Percentiles rank a stretch among this genome's conserved stretches.
These are phyloP conservation scores for Chesias legatella DNA, from an alignment of 2,888 invertebrate species.

Conservation along the genomic window DNA sequence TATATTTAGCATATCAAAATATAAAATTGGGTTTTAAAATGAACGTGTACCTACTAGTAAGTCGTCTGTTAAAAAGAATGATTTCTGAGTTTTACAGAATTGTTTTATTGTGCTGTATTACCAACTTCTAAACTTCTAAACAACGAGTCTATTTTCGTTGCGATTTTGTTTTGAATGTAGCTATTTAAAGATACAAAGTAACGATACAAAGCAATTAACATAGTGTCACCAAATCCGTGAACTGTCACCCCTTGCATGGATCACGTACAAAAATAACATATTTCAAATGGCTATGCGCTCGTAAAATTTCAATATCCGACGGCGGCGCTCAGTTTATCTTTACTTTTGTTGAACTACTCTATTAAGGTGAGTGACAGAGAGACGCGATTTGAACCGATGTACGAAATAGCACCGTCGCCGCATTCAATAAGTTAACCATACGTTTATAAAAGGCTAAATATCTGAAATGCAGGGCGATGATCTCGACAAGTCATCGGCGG, in stretches of 20 bases:
- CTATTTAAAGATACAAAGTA: constrained; percentile 4
- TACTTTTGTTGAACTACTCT: constrained; percentile 15
- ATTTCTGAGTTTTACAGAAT: too few species aligned
- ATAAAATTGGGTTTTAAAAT: too few species aligned
- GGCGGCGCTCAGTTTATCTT: constrained; percentile 17
- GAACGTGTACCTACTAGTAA: too few species aligned
- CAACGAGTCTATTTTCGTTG: background rate
- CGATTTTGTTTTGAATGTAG: background rate
- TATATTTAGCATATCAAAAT: too few species aligned
- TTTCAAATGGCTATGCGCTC: constrained; percentile 23
- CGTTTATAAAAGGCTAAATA: too few species aligned
- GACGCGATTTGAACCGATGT: background rate
- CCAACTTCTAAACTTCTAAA: too few species aligned
- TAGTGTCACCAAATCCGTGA: constrained; percentile 4
- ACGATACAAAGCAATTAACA: constrained; percentile 10
- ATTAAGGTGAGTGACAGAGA: constrained; percentile 1
- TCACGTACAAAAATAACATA: constrained; percentile 34
- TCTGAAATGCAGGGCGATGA: too few species aligned
- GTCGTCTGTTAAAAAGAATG: too few species aligned
- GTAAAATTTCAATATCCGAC: constrained; percentile 30
- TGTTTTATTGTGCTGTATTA: too few species aligned
- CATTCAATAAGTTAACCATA: too few species aligned
- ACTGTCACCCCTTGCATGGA: constrained; percentile 24
- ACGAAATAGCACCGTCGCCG: background rate
- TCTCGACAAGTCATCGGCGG: too few species aligned